These are phyloP conservation scores for Amia ocellicauda DNA, from an alignment of 2,113 vertebrate genomes.

Conservation along the genomic window DNA sequence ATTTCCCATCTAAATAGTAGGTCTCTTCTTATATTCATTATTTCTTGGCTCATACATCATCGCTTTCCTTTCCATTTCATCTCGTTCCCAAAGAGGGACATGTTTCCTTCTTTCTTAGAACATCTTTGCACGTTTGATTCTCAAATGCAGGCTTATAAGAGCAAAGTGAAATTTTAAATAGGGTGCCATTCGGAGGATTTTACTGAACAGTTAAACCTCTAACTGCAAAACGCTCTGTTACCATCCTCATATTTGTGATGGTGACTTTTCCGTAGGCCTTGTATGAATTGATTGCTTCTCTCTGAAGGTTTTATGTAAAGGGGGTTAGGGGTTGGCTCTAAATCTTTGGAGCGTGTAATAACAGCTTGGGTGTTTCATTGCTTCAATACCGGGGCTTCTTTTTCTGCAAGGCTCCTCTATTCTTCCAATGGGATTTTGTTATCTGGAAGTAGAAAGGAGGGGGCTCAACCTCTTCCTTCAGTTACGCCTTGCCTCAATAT, in stretches of 20 bases:
- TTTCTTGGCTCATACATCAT: no score
- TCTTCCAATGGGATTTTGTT: conserved; percentile 3
- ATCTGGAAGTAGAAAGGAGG: no score
- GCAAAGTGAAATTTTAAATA: no score
- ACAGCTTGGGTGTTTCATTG: conserved; percentile 37
- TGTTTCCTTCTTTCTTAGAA: no score
- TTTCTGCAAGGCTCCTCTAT: not conserved
- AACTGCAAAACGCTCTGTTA: conserved; percentile 23
- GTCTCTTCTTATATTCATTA: no score
- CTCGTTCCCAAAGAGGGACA: no score
- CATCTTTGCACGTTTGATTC: no score
- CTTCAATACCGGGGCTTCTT: not conserved
- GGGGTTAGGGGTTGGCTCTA: conserved; percentile 20
- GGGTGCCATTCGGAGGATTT: conserved; percentile 24
- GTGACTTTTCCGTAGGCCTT: conserved; percentile 18
- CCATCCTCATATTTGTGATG: conserved; percentile 25
- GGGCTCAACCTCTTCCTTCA: no score
- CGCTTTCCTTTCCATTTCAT: no score
- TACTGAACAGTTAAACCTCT: conserved; percentile 16
- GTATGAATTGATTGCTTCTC: conserved; percentile 30
- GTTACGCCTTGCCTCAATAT: no score
- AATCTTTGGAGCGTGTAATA: conserved; percentile 40
- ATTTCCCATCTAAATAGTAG: no score
- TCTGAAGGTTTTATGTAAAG: conserved; percentile 24
- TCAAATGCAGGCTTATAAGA: no score